phyloP scores from a whole-genome alignment of 1,140 invertebrate species.

The Mya arenaria region DNA sequence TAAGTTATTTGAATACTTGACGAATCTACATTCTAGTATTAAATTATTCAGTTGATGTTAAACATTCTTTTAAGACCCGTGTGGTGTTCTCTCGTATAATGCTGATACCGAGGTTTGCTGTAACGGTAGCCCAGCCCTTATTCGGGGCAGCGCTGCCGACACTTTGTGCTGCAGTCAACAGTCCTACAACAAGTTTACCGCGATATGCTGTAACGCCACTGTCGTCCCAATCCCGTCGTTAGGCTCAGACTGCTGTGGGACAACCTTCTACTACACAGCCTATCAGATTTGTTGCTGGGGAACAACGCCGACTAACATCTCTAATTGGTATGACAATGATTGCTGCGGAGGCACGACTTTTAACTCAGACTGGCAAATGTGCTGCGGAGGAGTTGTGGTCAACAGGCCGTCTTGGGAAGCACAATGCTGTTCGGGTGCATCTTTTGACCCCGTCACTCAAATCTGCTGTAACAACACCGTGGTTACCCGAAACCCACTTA shows the following conservation, averaged over 20 bases:
- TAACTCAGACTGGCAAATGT: neutral
- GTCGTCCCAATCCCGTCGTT: neutral
- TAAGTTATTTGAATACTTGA: no score
- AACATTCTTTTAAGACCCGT: neutral
- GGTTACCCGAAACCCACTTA: neutral
- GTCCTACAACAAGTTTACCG: neutral
- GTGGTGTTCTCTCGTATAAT: neutral
- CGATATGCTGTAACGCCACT: neutral
- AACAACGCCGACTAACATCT: neutral
- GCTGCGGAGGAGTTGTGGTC: neutral
- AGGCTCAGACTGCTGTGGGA: neutral
- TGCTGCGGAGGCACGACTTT: neutral
- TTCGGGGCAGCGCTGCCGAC: neutral
- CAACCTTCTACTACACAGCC: neutral
- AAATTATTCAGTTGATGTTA: no score
- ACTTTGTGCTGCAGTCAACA: neutral
- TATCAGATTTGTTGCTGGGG: neutral
- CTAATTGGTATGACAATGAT: neutral
- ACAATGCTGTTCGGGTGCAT: neutral
- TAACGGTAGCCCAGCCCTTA: neutral
- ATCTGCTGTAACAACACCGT: neutral
- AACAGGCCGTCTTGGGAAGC: neutral
- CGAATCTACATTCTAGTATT: no score
- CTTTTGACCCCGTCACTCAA: neutral
- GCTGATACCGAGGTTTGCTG: neutral